These are phyloP conservation scores for Frankliniella fusca DNA, from an alignment of 2,888 invertebrate species.

Conservation along the genomic window DNA sequence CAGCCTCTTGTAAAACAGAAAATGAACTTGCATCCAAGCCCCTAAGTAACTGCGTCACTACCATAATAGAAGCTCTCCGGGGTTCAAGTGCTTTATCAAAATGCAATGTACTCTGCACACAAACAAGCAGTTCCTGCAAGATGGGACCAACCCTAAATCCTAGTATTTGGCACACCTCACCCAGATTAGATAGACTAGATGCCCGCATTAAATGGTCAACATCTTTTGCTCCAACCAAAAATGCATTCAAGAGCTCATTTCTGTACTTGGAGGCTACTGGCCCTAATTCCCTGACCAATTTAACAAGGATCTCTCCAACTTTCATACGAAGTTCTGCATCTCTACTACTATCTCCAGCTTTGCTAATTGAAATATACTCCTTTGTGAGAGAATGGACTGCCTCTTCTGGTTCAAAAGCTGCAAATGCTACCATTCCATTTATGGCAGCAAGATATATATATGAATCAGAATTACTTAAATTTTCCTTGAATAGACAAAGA, in stretches of 20 bases:
- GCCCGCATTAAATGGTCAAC: constrained; percentile 68
- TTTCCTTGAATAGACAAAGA: constrained; percentile 69
- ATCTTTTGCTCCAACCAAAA: constrained; percentile 65
- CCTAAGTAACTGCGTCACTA: constrained; percentile 67
- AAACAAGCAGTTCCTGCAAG: constrained; percentile 43
- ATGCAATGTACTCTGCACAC: constrained; percentile 37
- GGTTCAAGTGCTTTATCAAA: constrained; percentile 52
- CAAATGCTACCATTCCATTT: constrained; percentile 67
- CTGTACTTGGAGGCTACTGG: constrained; percentile 68
- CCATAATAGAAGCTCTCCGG: constrained; percentile 71
- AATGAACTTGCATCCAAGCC: constrained; percentile 66
- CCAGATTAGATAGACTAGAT: constrained; percentile 78
- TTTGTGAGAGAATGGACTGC: constrained; percentile 64
- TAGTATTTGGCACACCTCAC: constrained; percentile 70
- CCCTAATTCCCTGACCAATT: constrained; percentile 65
- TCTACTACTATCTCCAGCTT: constrained; percentile 45
- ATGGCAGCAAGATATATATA: constrained; percentile 77
- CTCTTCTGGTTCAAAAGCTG: constrained; percentile 61
- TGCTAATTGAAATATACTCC: constrained; percentile 55
- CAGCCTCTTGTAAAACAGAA: constrained; percentile 59
- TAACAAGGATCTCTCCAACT: constrained; percentile 74
- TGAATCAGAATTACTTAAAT: constrained; percentile 71
- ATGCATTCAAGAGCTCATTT: constrained; percentile 63
- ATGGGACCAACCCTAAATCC: constrained; percentile 68
- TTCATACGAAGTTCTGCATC: constrained; percentile 64